A percentile compares a stretch with the other conserved stretches of the same genome.
Conservation (phyloP, 1,140 invertebrate species). For the Caenorhabditis inopinata region DNA sequence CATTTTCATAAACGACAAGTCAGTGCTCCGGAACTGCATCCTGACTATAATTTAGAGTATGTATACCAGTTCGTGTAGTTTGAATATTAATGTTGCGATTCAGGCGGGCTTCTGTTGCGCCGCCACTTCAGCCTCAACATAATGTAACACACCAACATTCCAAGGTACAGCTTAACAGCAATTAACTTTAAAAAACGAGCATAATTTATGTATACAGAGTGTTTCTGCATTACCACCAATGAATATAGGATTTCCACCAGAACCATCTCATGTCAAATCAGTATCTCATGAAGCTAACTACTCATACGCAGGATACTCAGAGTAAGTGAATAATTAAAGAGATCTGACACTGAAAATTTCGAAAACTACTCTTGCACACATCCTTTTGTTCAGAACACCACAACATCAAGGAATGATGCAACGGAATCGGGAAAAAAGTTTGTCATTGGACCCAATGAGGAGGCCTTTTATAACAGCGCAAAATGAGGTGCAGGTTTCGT, state of each 20-base stretch:
- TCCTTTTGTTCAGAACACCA: background rate
- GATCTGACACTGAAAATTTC: background rate
- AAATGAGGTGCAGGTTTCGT: background rate
- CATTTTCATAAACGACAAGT: background rate
- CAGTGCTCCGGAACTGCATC: background rate
- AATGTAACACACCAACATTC: background rate
- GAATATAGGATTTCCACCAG: background rate
- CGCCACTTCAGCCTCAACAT: background rate
- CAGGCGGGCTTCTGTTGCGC: background rate
- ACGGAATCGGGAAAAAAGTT: slow-evolving; percentile 2
- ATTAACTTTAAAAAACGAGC: background rate
- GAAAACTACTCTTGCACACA: too few species aligned
- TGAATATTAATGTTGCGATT: too few species aligned
- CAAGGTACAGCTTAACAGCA: background rate
- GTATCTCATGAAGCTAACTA: background rate
- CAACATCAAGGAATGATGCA: background rate
- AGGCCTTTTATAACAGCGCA: slow-evolving; percentile 9
- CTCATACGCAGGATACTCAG: background rate
- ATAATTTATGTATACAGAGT: background rate
- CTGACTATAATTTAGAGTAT: background rate
- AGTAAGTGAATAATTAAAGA: too few species aligned
- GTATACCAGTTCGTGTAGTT: too few species aligned
- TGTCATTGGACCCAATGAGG: slow-evolving; percentile 26
- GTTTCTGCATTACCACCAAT: slow-evolving; percentile 3
- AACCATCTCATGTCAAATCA: background rate